Evolutionary conservation across 2,888 invertebrate genomes (phyloP), one percentile per base, ranked within the genome.

Genomic region (Acronicta alni): DNA sequence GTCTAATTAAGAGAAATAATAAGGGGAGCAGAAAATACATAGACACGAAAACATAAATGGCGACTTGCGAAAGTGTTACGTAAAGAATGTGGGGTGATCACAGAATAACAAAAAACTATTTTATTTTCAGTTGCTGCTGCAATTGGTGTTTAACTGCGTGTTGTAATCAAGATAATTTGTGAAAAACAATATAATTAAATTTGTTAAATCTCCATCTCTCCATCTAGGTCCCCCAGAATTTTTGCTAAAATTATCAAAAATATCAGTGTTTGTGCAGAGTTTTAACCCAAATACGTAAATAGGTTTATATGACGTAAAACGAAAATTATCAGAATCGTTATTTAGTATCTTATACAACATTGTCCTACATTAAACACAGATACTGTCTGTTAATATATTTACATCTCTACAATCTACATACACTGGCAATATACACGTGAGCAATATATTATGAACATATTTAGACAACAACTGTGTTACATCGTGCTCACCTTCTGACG

Each of bases 361-460:
- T 61, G n/a, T 67, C 48, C 20, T 55, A 57, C 61, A 44, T 51
- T 46, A n/a, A 47, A 46, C 68, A 67, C 65, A 70, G 47, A 65
- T n/a, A 46, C 32, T 44, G 17, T 41, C 58, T 66, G 74, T 80
- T 79, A 77, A 77, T 81, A 77, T 81, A 79, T 76, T 73, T 78
- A 75, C 78, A 81, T 62, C 30, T 62, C 55, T 68, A 58, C 45
- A 62, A 26, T 62, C 55, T 68, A 58, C 45, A 61, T 62, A 72
- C 48, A 80, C 85, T 90, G 90, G 91, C 91, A 90, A 91, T 90
- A 88, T 87, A 90, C 90, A 91, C 89, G 89, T 90, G 89, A 91
- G 87, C 88, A 67, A 78, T 56, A 23, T 55, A 69, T 57, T 58
- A 63, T 54, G 46, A 41, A 72, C 41, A 62, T 46, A 58, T 49